These are phyloP conservation scores for Lates japonicus DNA, from an alignment of 2,797 vertebrate genomes.

Conservation along the genomic window DNA sequence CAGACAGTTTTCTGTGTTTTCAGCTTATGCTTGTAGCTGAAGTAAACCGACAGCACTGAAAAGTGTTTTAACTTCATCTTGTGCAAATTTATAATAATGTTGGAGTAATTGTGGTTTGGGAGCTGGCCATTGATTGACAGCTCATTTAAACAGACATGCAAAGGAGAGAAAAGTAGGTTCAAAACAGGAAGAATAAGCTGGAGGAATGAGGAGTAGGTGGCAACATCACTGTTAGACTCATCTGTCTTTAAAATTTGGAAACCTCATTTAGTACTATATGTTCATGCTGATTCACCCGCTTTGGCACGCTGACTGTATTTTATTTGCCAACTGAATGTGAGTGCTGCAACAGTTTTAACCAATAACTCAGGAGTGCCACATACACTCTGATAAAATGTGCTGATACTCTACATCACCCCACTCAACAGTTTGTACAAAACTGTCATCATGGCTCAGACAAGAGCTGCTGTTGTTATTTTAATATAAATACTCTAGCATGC, in stretches of 20 bases:
- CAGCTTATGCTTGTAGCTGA: slow-evolving; percentile 18
- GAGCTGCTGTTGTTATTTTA: no score
- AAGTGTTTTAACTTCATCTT: slow-evolving; percentile 35
- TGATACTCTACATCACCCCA: no score
- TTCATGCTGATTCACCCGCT: slow-evolving; percentile 32
- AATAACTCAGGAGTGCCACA: no score
- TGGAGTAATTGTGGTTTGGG: slow-evolving; percentile 55
- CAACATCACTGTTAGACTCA: slow-evolving; percentile 43
- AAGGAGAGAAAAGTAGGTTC: slow-evolving; percentile 53
- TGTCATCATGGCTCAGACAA: no score
- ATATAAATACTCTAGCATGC: no score
- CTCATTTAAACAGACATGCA: slow-evolving; percentile 73
- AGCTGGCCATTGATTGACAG: slow-evolving; percentile 51
- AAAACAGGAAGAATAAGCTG: slow-evolving; percentile 72
- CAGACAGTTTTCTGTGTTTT: slow-evolving; percentile 13
- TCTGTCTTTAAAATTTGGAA: slow-evolving; percentile 51
- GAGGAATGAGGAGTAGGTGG: slow-evolving; percentile 61
- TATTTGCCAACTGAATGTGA: no score
- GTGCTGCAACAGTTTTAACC: no score
- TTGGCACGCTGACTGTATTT: no score
- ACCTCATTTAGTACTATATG: slow-evolving; percentile 54
- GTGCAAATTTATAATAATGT: slow-evolving; percentile 54
- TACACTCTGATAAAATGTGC: no score
- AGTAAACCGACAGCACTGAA: slow-evolving; percentile 20
- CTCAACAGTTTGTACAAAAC: no score